A percentile compares a stretch with the other conserved stretches of the same genome.
phyloP scores from a whole-genome alignment of 2,888 invertebrate species.

The Arenicola marina region DNA sequence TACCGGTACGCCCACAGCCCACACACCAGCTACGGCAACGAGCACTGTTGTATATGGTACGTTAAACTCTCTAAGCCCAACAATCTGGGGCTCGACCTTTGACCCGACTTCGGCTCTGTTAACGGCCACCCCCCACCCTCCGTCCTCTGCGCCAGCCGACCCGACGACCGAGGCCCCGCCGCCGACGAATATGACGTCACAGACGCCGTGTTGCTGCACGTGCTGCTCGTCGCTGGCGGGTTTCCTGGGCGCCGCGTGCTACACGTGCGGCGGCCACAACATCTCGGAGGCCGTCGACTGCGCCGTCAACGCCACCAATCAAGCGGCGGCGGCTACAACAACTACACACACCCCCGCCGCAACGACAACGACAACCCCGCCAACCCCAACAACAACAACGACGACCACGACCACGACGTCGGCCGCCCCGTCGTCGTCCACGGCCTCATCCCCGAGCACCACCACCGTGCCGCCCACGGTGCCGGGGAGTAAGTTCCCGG shows the following conservation, averaged over 20 bases:
- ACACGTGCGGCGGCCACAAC: neutral
- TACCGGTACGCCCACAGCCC: too few relatives aligned
- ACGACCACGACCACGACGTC: neutral
- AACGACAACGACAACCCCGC: too few relatives aligned
- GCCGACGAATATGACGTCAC: too few relatives aligned
- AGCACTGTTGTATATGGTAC: too few relatives aligned
- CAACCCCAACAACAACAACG: too few relatives aligned
- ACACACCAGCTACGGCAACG: too few relatives aligned
- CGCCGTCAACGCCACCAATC: neutral
- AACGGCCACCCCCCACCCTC: too few relatives aligned
- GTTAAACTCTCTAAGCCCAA: too few relatives aligned
- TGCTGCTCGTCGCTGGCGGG: neutral
- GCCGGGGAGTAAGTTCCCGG: conserved; percentile 5
- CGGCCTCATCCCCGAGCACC: neutral
- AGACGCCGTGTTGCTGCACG: neutral
- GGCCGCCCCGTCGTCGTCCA: neutral
- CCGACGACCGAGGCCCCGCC: too few relatives aligned
- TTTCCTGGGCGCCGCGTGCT: neutral
- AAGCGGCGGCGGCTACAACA: neutral
- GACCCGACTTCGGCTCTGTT: too few relatives aligned
- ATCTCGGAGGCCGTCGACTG: neutral
- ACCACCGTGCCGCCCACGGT: neutral
- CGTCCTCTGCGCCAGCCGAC: too few relatives aligned
- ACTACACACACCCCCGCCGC: neutral
- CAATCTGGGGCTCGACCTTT: too few relatives aligned